Base-by-base conservation (phyloP, 2,113 vertebrate genomes). In the Eurypyga helias region DNA sequence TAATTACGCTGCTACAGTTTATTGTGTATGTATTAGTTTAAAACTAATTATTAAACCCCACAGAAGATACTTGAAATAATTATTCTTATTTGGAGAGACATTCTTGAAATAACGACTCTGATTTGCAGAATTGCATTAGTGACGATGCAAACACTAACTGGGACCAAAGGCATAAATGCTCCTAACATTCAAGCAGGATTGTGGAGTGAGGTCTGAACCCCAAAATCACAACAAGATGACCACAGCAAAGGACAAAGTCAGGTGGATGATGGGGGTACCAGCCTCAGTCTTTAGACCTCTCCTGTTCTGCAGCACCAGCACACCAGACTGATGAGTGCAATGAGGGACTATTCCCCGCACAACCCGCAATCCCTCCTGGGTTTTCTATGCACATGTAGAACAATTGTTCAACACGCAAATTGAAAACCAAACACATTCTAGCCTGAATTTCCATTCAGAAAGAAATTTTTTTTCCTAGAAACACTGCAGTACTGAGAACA, bases 1-100 rank as follows among this genome's bases (percentile, higher is more conserved):
- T 51, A 93, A 93, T 93, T 65, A 85, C 65, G 73, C 60, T 95
- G 70, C 85, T 97, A 76, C 71, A 72, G 57, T 34, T 94, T 94
- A 88, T 83, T 92, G 90, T 91, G 65, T 61, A 55, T 0, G 19
- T 79, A 78, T 87, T 83, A 61, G 58, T 72, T 91, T 91, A 90
- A 82, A 82, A 71, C 87, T 77, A 78, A 94, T 96, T 57, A 94
- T 96, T 90, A 85, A 92, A 92, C 70, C 88, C 88, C 82, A 48
- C 1, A 7, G 90, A 93, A 91, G 38, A 38, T 4, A n/a, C 85
- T 90, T 8, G 3, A 85, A 87, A 83, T 94, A 91, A 95, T 97
- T 82, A 93, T 88, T 85, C 85, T 89, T 26, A 57, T 85, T 90
- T 96, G 78, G 57, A 95, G 72, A 94, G 54, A 38, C 34, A 52